phyloP scores from a whole-genome alignment of 2,888 invertebrate genomes.

The Cinara cedri region DNA sequence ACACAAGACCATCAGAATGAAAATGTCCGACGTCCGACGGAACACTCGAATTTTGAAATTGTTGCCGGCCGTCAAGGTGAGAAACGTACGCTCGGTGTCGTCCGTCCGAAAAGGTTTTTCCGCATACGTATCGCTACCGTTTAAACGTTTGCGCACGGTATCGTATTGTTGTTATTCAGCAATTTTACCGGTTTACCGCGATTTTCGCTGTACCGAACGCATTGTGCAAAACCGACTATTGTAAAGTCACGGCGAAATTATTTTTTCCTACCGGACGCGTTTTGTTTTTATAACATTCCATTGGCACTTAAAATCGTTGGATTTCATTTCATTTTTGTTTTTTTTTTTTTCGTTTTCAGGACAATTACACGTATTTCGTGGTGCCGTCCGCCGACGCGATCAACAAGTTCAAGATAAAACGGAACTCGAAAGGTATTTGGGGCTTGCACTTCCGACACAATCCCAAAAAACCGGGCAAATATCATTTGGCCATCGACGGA shows the following conservation, averaged over 20 bases:
- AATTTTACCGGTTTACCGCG: too few relatives aligned
- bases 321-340: too few relatives aligned
- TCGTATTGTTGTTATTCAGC: too few relatives aligned
- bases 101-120: too few relatives aligned
- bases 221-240: too few relatives aligned
- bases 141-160: too few relatives aligned
- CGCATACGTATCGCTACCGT: too few relatives aligned
- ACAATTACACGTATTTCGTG: constrained; percentile 35
- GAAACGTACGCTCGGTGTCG: not conserved
- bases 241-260: too few relatives aligned
- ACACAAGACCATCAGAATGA: constrained; percentile 45
- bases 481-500: constrained; percentile 34
- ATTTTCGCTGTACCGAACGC: too few relatives aligned
- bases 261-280: too few relatives aligned
- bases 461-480: constrained; percentile 23
- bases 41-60: constrained; percentile 42
- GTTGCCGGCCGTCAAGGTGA: constrained; percentile 36
- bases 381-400: constrained; percentile 13
- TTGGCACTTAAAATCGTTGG: too few relatives aligned
- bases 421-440: constrained; percentile 34
- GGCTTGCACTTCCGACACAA: constrained; percentile 36
- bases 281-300: too few relatives aligned
- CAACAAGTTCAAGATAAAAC: constrained; percentile 29
- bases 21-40: constrained; percentile 29
- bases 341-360: constrained; percentile 28